Conservation (phyloP, 2,113 vertebrate species). For the Sitta europaea region DNA sequence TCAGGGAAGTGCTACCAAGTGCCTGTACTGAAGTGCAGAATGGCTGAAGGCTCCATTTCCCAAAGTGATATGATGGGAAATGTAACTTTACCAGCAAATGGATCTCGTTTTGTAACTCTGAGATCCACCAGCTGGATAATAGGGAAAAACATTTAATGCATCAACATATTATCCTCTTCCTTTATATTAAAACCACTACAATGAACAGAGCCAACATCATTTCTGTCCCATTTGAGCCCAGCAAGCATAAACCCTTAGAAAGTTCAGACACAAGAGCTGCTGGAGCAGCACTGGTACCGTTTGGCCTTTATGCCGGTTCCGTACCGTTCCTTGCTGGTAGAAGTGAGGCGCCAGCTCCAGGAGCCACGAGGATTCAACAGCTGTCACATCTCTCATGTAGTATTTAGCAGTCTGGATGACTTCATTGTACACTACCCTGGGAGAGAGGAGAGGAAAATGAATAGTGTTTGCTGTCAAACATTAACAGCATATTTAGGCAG, state of each 20-base stretch:
- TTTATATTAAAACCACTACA: neutral
- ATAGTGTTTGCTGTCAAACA: neutral
- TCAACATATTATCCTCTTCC: neutral
- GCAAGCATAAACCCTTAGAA: neutral
- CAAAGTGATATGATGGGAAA: neutral
- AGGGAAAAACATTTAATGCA: neutral
- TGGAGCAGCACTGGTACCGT: constrained; percentile 40
- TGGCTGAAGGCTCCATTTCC: neutral
- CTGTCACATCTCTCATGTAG: constrained; percentile 97
- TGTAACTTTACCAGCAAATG: neutral
- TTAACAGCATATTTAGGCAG: neutral
- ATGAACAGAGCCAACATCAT: neutral
- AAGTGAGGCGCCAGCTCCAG: constrained; percentile 96
- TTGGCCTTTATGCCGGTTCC: constrained; percentile 49
- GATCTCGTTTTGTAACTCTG: neutral
- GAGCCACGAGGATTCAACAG: constrained; percentile 92
- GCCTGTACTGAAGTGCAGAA: neutral
- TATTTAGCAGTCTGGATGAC: constrained; percentile 93
- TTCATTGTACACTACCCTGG: constrained; percentile 96
- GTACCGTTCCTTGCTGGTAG: constrained; percentile 96
- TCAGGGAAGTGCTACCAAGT: neutral
- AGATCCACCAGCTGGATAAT: neutral
- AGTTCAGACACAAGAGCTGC: constrained; percentile 46
- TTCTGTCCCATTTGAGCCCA: neutral
- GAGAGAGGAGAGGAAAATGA: neutral